Percentiles rank a stretch among this genome's conserved stretches.
Evolutionary conservation across 2,888 invertebrate genomes (phyloP).

Genomic region (Aricia artaxerxes): DNA sequence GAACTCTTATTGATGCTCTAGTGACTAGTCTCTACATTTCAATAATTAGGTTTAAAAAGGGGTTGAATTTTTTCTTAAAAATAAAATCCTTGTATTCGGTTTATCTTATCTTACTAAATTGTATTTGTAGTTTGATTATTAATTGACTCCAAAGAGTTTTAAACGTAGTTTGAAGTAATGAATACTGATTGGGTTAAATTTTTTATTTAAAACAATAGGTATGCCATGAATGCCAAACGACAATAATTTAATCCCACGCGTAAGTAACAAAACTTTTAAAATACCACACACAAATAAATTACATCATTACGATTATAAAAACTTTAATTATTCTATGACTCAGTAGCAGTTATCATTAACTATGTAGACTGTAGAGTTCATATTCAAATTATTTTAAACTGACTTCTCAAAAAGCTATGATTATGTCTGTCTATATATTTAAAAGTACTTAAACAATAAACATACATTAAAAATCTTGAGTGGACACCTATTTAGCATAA

Average conservation of each 20-base stretch:
- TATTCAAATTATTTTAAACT: not conserved
- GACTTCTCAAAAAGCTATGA: not conserved
- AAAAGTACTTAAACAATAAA: too few species aligned
- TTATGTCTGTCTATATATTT: too few species aligned
- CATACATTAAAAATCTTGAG: too few species aligned
- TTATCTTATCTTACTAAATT: too few species aligned
- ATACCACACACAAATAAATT: not conserved
- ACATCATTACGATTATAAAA: constrained; percentile 3
- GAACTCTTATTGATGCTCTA: not conserved
- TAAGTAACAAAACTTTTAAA: not conserved
- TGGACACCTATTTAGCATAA: too few species aligned
- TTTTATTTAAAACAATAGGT: too few species aligned
- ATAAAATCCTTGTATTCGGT: not conserved
- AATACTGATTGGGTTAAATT: too few species aligned
- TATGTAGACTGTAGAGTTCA: not conserved
- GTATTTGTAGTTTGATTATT: too few species aligned
- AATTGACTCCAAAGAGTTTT: too few species aligned
- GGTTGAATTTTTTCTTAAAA: not conserved
- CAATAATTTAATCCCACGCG: not conserved
- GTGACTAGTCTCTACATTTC: not conserved
- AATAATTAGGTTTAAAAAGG: not conserved
- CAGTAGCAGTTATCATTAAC: not conserved
- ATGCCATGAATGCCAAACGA: too few species aligned
- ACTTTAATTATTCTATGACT: constrained; percentile 7
- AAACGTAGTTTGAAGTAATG: too few species aligned